Percentiles rank a stretch among this genome's conserved stretches.
These are phyloP conservation scores for Melipona bicolor DNA, from an alignment of 2,888 invertebrate genomes.

Conservation along the genomic window DNA sequence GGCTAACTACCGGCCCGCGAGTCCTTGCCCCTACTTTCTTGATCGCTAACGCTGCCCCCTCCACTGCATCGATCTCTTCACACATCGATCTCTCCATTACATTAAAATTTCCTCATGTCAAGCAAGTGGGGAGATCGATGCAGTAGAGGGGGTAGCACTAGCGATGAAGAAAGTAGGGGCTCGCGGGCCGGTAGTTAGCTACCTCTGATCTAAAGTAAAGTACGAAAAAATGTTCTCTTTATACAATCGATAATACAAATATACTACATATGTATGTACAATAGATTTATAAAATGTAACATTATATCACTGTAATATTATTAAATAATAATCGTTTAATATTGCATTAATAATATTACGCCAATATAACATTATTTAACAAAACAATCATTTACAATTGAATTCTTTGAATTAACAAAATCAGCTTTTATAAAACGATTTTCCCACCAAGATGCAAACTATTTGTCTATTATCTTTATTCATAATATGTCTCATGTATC, in stretches of 20 bases:
- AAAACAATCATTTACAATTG: constrained; percentile 29
- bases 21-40: too few species aligned
- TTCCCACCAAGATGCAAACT: constrained; percentile 28
- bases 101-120: too few species aligned
- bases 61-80: too few species aligned
- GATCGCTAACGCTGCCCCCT: too few species aligned
- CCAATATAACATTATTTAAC: constrained; percentile 25
- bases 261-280: constrained; percentile 46
- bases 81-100: too few species aligned
- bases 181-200: too few species aligned
- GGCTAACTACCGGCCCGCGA: too few species aligned
- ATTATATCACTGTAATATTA: constrained; percentile 17
- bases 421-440: constrained; percentile 22
- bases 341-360: constrained; percentile 5
- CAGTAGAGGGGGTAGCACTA: too few species aligned
- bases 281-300: constrained; percentile 39
- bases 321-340: constrained; percentile 14
- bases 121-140: too few species aligned
- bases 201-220: constrained; percentile 28
- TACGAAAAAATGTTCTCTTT: constrained; percentile 37
- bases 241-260: constrained; percentile 48
- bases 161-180: too few species aligned
- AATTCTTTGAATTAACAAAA: not conserved
- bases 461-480: not conserved
- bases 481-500: not conserved